A percentile compares a stretch with the other conserved stretches of the same genome.
Evolutionary conservation across 1,140 invertebrate genomes (phyloP).

Genomic region (Drosophila setifemur): DNA sequence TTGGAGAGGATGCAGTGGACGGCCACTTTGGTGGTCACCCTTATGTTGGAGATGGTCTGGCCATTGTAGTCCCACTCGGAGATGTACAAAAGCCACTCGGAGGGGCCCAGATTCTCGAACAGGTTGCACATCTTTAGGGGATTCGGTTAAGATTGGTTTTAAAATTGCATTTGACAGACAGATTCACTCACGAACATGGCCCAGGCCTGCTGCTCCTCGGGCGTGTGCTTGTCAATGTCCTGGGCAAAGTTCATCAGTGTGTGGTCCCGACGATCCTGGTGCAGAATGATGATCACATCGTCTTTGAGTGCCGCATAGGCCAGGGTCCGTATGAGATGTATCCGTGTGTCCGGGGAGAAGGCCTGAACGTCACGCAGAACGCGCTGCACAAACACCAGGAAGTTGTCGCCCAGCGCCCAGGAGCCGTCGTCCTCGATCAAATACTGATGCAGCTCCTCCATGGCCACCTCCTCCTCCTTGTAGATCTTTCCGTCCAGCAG

Average conservation of each 20-base stretch:
- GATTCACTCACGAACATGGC: slow-evolving; percentile 87
- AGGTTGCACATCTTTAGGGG: slow-evolving; percentile 93
- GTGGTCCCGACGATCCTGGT: slow-evolving; percentile 94
- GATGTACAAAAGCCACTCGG: slow-evolving; percentile 96
- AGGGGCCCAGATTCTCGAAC: slow-evolving; percentile 93
- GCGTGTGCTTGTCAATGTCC: slow-evolving; percentile 90
- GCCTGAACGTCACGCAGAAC: slow-evolving; percentile 86
- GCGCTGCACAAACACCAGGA: slow-evolving; percentile 89
- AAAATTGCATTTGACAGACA: slow-evolving; percentile 71
- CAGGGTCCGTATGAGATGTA: slow-evolving; percentile 87
- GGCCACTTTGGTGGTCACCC: slow-evolving; percentile 94
- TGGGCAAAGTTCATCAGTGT: slow-evolving; percentile 94
- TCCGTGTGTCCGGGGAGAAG: slow-evolving; percentile 84
- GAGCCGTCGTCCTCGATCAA: slow-evolving; percentile 93
- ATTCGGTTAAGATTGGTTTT: not conserved
- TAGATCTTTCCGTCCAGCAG: slow-evolving; percentile 86
- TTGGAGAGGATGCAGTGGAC: slow-evolving; percentile 93
- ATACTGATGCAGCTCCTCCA: slow-evolving; percentile 93
- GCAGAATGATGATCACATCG: slow-evolving; percentile 93
- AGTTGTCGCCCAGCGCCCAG: slow-evolving; percentile 95
- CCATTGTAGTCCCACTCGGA: slow-evolving; percentile 92
- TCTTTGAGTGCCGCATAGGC: slow-evolving; percentile 92
- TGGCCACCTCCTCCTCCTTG: slow-evolving; percentile 87
- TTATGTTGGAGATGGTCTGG: slow-evolving; percentile 92
- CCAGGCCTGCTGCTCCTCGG: slow-evolving; percentile 90